Base-by-base conservation (phyloP, 2,888 invertebrate genomes). In the Troides helena region DNA sequence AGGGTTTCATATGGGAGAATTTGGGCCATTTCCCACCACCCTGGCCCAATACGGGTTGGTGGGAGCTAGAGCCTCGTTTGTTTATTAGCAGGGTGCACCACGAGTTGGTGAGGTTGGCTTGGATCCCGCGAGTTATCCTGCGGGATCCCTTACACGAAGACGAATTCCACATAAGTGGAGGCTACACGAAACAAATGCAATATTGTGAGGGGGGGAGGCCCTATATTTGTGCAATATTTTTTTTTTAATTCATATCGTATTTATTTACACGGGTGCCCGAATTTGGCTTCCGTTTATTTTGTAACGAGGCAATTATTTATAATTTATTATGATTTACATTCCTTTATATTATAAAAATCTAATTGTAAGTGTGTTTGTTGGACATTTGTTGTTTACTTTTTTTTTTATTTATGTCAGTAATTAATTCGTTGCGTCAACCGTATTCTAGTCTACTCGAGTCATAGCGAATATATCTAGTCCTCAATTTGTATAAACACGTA, bases 391-490 rank as follows among this genome's bases (percentile, higher is more conserved):
- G 75, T 67, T 76, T 78, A 57, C 21, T 25, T 65, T 46, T 25
- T 58, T 65, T 64, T 74, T 74, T 77, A 74, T 76, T 78, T 74
- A 75, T 76, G 1, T 78, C 62, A 60, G 65, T 74, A 76, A 74
- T 74, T 67, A 75, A 74, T 74, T 78, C 74, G 60, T 74, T 71
- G 61, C 23, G 60, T 69, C 61, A 61, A 64, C 57, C 70, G 53
- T 72, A 72, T 74, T 78, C 78, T 78, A 78, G 78, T 79, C 78
- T 70, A 72, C 70, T 69, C 68, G 72, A 77, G 76, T 78, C 74
- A 76, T 76, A 76, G 75, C 70, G 70, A 74, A 75, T 72, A 69
- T 61, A 73, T 78, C 78, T 79, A 79, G 79, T 79, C 76, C 76
- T 43, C 56, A 60, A 64, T 39, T 67, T 67, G 70, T 70, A 64